Percentiles rank a stretch among this genome's conserved stretches.
These are phyloP conservation scores for Drosophila peninsularis DNA, from an alignment of 2,888 invertebrate genomes.

Conservation along the genomic window DNA sequence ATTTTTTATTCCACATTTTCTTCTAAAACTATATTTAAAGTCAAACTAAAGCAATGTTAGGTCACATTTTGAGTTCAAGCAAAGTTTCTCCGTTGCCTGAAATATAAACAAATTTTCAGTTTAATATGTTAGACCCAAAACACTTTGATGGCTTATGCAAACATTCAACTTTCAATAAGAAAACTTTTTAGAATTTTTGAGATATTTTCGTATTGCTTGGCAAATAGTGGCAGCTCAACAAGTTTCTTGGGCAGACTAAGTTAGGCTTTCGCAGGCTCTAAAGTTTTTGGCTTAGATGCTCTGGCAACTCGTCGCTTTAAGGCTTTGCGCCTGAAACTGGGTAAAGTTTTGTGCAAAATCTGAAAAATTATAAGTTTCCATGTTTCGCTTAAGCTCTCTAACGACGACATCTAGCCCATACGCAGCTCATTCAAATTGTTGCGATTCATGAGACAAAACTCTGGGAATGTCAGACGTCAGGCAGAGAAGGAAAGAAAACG, in stretches of 20 bases:
- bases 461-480: background rate
- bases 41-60: background rate
- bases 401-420: background rate
- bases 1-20: too few species aligned
- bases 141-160: background rate
- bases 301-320: background rate
- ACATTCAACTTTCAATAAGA: background rate
- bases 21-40: too few species aligned
- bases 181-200: background rate
- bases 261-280: background rate
- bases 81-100: background rate
- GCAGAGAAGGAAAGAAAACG: background rate
- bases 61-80: too few species aligned
- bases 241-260: background rate
- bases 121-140: background rate
- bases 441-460: background rate
- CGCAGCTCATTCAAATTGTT: background rate
- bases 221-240: conserved; percentile 5
- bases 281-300: background rate
- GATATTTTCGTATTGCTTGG: background rate
- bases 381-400: background rate
- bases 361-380: too few species aligned
- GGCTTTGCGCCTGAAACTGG: background rate
- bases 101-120: background rate
- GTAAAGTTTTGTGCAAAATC: background rate